Conservation (phyloP, 2,113 vertebrate species). For the Ranitomeya imitator region DNA sequence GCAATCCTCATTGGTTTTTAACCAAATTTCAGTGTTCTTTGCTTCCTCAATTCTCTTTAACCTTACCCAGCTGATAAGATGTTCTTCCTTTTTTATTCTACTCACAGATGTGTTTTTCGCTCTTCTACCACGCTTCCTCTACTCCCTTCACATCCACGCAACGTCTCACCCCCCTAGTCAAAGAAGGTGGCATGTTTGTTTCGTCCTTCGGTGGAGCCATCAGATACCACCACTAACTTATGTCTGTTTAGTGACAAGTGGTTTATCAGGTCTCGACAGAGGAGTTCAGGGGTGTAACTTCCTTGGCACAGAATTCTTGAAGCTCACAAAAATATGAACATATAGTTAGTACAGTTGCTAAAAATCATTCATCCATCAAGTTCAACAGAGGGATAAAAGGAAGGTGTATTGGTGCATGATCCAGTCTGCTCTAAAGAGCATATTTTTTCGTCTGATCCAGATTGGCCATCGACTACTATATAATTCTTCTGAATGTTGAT, state of each 20-base stretch:
- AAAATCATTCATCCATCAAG: not conserved
- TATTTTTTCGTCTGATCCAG: too few relatives aligned
- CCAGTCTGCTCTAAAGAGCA: too few relatives aligned
- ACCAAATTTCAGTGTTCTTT: not conserved
- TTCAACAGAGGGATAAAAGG: not conserved
- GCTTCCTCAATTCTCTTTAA: not conserved
- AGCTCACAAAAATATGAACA: not conserved
- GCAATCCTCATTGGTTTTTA: not conserved
- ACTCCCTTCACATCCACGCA: not conserved
- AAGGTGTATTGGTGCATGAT: too few relatives aligned
- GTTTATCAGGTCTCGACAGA: not conserved
- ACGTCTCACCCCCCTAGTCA: not conserved
- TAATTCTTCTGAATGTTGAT: too few relatives aligned
- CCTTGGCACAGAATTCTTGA: not conserved
- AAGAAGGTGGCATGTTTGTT: not conserved
- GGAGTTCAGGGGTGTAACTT: not conserved
- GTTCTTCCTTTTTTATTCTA: not conserved
- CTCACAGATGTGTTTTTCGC: not conserved
- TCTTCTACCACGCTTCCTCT: not conserved
- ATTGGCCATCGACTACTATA: too few relatives aligned
- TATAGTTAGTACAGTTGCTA: not conserved
- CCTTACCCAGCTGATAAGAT: not conserved
- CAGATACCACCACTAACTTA: not conserved
- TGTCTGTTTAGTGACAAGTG: not conserved
- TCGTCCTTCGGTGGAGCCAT: not conserved